A percentile compares a stretch with the other conserved stretches of the same genome.
These are phyloP conservation scores for Barnardius zonarius DNA, from an alignment of 2,113 vertebrate species.

Conservation along the genomic window DNA sequence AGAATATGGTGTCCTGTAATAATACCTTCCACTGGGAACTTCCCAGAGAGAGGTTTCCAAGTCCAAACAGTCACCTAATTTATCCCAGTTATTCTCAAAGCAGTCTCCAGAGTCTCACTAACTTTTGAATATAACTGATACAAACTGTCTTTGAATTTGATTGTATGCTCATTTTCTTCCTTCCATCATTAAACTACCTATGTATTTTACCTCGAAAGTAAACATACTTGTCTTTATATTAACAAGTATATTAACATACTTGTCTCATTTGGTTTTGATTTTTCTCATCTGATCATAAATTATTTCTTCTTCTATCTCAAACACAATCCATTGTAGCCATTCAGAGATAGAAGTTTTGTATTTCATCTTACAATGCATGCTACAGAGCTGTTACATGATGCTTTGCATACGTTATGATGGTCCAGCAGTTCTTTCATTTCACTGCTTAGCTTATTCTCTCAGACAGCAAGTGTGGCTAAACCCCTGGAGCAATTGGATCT, in stretches of 20 bases:
- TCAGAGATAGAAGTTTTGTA: neutral
- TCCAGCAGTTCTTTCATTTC: neutral
- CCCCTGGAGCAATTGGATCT: neutral
- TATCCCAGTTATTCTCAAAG: neutral
- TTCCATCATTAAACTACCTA: neutral
- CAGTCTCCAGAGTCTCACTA: neutral
- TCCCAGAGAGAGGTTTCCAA: neutral
- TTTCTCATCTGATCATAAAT: neutral
- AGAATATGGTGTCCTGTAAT: neutral
- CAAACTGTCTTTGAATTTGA: neutral
- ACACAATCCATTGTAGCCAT: neutral
- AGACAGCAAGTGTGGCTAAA: neutral
- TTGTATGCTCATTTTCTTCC: neutral
- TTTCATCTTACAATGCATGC: neutral
- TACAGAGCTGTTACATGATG: neutral
- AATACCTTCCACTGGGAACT: neutral
- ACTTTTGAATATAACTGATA: neutral
- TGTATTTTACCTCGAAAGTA: neutral
- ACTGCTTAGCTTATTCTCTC: neutral
- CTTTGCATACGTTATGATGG: neutral
- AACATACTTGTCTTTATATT: neutral
- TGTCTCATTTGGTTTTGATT: neutral
- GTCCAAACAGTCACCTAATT: accelerated
- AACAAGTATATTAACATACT: neutral
- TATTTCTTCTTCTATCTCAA: neutral